Conservation (phyloP, 1,140 invertebrate species). For the Carposina sasakii region DNA sequence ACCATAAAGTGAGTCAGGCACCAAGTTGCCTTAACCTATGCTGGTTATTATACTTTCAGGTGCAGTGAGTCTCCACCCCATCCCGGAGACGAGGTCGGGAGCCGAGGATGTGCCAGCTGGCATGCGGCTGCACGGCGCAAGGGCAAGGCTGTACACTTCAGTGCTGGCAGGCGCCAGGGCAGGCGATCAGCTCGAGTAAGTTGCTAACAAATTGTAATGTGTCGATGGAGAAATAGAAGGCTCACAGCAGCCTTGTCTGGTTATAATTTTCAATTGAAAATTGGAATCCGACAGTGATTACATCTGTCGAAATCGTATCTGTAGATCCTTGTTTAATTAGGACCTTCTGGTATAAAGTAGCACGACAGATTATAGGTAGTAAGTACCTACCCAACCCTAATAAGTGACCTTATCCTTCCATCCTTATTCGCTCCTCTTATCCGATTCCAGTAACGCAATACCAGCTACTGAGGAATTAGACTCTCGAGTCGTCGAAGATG, state of each 20-base stretch:
- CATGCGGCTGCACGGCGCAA: slow-evolving; percentile 49
- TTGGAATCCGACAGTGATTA: no score
- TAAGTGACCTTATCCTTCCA: neutral
- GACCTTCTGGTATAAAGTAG: no score
- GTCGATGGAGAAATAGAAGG: no score
- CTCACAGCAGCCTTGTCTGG: no score
- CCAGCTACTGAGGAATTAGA: slow-evolving; percentile 40
- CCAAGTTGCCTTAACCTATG: neutral
- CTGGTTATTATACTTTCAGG: neutral
- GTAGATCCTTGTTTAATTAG: no score
- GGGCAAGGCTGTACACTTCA: slow-evolving; percentile 53
- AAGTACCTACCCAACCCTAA: no score
- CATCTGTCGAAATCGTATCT: no score
- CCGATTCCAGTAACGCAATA: slow-evolving; percentile 23
- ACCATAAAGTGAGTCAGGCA: neutral
- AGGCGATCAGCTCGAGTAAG: slow-evolving; percentile 52
- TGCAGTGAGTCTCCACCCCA: slow-evolving; percentile 30
- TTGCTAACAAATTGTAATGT: neutral
- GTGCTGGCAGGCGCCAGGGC: slow-evolving; percentile 45
- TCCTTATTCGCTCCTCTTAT: slow-evolving; percentile 1
- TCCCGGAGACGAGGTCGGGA: slow-evolving; percentile 34
- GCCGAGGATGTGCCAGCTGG: slow-evolving; percentile 51
- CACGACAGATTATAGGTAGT: no score
- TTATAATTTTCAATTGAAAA: no score
- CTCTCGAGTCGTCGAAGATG: slow-evolving; percentile 30